Percentiles rank a stretch among this genome's conserved stretches.
These are phyloP conservation scores for Aphodius sticticus DNA, from an alignment of 2,888 invertebrate species.

Conservation along the genomic window DNA sequence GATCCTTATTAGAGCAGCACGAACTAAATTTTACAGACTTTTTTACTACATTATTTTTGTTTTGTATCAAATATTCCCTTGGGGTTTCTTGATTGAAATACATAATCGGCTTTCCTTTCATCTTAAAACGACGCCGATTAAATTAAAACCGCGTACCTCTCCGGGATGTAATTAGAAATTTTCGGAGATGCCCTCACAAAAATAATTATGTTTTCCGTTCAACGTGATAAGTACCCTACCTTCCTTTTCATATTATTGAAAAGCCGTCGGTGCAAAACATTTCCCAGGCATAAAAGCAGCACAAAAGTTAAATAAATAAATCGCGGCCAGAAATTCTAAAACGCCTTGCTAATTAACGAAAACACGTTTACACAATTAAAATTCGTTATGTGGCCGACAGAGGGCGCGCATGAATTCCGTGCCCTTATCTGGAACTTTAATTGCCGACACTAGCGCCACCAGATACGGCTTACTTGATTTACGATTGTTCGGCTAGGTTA, in stretches of 20 bases:
- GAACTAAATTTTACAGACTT: no score
- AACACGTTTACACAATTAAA: not conserved
- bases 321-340: not conserved
- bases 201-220: not conserved
- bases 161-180: not conserved
- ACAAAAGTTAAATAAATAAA: not conserved
- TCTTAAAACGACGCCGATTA: not conserved
- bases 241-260: not conserved
- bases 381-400: not conserved
- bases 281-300: not conserved
- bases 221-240: not conserved
- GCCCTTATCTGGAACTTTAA: not conserved
- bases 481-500: not conserved
- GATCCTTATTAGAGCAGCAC: no score
- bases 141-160: not conserved
- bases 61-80: not conserved
- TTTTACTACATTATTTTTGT: no score
- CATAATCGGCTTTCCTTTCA: not conserved
- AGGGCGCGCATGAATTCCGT: not conserved
- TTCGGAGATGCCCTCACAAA: not conserved
- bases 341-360: not conserved
- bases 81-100: not conserved
- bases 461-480: not conserved
- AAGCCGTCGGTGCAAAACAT: not conserved
- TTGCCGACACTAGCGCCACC: not conserved